Conservation (phyloP, 2,797 vertebrate species). For the Gallinago stenura region DNA sequence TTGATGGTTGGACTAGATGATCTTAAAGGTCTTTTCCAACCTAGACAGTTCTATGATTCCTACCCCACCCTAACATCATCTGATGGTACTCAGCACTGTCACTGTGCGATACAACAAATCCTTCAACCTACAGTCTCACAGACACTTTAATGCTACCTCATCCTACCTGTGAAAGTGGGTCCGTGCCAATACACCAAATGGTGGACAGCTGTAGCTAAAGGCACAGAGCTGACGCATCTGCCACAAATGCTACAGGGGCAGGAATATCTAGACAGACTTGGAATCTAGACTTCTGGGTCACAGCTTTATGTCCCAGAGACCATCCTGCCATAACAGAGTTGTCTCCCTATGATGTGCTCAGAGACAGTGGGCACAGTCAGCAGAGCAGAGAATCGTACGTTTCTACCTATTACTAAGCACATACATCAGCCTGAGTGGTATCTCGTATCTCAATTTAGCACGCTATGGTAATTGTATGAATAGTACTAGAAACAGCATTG, state of each 20-base stretch:
- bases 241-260: neutral
- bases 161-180: neutral
- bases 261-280: neutral
- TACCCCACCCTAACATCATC: neutral
- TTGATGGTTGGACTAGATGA: no score
- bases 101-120: neutral
- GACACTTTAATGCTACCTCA: neutral
- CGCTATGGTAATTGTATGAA: neutral
- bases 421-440: neutral
- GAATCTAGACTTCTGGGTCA: neutral
- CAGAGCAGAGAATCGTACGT: neutral
- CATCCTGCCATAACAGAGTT: neutral
- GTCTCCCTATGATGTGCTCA: neutral
- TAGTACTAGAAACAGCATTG: neutral
- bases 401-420: neutral
- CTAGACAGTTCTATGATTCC: no score
- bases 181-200: neutral
- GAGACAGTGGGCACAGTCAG: neutral
- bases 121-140: neutral
- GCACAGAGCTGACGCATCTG: neutral
- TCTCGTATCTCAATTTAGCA: neutral
- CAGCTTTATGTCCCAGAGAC: neutral
- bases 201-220: neutral
- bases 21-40: no score
- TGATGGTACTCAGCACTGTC: neutral